A percentile compares a stretch with the other conserved stretches of the same genome.
These are phyloP conservation scores for Apodemus speciosus DNA, from an alignment of 2,113 vertebrate genomes.

Conservation along the genomic window DNA sequence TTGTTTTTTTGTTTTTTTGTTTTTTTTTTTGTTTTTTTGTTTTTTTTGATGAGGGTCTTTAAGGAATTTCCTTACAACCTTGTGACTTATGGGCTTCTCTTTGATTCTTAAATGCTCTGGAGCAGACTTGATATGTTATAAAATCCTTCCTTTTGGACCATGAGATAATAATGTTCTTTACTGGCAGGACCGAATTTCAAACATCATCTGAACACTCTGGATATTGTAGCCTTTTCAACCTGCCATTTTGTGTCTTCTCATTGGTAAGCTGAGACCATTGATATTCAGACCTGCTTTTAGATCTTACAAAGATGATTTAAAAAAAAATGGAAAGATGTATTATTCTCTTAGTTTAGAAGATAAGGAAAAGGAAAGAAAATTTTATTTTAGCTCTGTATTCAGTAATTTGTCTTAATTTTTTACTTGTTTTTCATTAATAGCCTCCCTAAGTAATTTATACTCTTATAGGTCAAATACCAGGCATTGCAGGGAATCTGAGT, in stretches of 20 bases:
- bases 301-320: neutral
- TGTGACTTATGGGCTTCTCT: neutral
- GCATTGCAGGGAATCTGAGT: neutral
- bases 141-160: neutral
- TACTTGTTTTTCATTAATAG: neutral
- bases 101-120: neutral
- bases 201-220: neutral
- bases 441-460: neutral
- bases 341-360: neutral
- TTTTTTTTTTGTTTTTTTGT: too few relatives aligned
- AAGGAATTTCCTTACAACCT: neutral
- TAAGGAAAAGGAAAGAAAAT: neutral
- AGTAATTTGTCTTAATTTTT: neutral
- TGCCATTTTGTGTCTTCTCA: neutral
- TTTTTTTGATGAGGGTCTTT: conserved; percentile 3
- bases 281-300: neutral
- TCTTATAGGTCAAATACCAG: neutral
- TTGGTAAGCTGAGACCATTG: neutral
- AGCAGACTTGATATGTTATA: neutral
- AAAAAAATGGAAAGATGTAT: neutral
- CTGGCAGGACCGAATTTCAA: neutral
- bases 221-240: neutral
- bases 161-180: neutral
- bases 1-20: too few relatives aligned
- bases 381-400: neutral